Conservation (phyloP, 2,797 vertebrate species). For the Periparus ater region DNA sequence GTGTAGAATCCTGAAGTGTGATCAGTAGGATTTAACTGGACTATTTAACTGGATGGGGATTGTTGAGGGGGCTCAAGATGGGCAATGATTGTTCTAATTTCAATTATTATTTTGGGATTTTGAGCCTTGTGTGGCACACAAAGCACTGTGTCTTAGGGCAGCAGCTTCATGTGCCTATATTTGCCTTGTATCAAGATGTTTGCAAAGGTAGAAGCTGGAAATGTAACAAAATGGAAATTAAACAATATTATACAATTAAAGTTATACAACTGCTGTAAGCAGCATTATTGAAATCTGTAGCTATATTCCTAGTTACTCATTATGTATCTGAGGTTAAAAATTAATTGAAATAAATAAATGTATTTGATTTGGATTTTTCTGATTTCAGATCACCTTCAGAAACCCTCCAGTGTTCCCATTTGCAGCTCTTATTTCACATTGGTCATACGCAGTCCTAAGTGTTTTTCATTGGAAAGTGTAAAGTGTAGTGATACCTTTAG, state of each 20-base stretch:
- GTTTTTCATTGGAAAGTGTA: background rate
- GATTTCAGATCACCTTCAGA: background rate
- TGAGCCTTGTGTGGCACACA: background rate
- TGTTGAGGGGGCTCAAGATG: background rate
- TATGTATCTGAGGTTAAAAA: background rate
- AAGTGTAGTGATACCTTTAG: background rate
- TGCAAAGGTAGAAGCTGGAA: background rate
- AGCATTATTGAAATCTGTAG: background rate
- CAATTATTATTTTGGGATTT: background rate
- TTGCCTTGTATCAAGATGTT: background rate
- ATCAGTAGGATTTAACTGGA: background rate
- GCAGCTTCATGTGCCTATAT: background rate
- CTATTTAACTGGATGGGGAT: background rate
- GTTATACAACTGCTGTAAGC: background rate
- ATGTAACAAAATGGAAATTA: background rate
- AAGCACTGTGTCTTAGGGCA: background rate
- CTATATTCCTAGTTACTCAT: background rate
- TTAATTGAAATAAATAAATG: background rate
- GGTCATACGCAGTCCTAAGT: background rate
- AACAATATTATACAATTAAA: background rate
- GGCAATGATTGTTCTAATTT: background rate
- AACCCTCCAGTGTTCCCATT: background rate
- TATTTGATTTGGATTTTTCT: background rate
- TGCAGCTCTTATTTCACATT: background rate
- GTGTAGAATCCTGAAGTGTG: background rate